Conservation (phyloP, 2,113 vertebrate species). For the Fukomys damarensis region DNA sequence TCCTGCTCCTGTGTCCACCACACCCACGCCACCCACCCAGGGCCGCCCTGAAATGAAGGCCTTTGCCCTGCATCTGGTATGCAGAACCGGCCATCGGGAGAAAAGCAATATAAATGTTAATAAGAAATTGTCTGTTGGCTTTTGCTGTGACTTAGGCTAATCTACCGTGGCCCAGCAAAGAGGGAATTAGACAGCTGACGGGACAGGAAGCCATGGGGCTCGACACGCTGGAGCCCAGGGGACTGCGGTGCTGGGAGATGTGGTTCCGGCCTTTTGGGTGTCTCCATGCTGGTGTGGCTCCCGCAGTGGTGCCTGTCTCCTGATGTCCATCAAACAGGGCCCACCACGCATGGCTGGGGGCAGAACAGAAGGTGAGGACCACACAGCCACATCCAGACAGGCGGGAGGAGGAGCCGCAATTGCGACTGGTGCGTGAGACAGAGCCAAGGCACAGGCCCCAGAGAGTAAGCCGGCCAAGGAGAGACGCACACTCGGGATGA, state of each 20-base stretch:
- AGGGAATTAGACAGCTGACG: constrained; percentile 81
- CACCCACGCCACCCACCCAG: not conserved
- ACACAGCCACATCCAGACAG: not conserved
- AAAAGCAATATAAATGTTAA: constrained; percentile 90
- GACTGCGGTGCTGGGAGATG: not conserved
- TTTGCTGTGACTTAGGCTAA: constrained; percentile 82
- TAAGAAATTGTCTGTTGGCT: constrained; percentile 82
- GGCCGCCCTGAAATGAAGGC: constrained; percentile 61
- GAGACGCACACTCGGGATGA: rapidly evolving
- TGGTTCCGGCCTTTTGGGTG: not conserved
- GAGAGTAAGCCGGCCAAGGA: not conserved
- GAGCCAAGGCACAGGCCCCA: not conserved
- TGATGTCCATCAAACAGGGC: not conserved
- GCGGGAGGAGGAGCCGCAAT: not conserved
- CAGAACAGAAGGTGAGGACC: not conserved
- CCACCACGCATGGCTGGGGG: rapidly evolving
- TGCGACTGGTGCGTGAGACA: rapidly evolving
- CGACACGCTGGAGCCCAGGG: constrained; percentile 42
- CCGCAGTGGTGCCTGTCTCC: rapidly evolving
- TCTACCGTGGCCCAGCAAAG: constrained; percentile 75
- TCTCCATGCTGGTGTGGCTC: not conserved
- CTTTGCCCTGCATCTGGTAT: constrained; percentile 50
- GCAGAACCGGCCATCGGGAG: constrained; percentile 70
- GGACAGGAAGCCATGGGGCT: constrained; percentile 59
- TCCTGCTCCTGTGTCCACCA: not conserved